Conservation (phyloP, 2,888 invertebrate species). For the Griposia aprilina region DNA sequence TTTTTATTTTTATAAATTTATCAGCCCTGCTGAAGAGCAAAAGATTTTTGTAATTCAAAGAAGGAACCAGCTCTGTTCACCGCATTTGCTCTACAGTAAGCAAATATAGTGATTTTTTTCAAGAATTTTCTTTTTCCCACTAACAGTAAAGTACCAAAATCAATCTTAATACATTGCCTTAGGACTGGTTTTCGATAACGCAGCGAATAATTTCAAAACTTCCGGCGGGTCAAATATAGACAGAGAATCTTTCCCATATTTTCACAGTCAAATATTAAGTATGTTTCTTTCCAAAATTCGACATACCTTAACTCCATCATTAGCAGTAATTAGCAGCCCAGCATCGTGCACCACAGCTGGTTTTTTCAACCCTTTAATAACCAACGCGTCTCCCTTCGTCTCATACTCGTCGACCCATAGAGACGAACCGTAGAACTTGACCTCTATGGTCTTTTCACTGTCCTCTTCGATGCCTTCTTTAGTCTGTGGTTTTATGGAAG, state of each 20-base stretch:
- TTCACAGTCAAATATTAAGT: too few relatives aligned
- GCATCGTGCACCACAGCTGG: conserved; percentile 93
- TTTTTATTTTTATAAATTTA: too few relatives aligned
- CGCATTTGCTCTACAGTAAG: too few relatives aligned
- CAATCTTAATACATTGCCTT: not conserved
- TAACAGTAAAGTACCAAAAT: not conserved
- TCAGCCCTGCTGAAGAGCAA: too few relatives aligned
- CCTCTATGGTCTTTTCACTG: conserved; percentile 77
- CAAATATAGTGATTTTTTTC: not conserved
- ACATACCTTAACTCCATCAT: conserved; percentile 92
- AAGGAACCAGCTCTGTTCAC: too few relatives aligned
- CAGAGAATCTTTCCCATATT: not conserved
- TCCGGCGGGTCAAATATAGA: not conserved
- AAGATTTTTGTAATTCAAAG: too few relatives aligned
- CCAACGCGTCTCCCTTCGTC: conserved; percentile 90
- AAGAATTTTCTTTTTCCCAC: not conserved
- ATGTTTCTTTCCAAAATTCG: not conserved
- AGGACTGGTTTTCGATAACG: not conserved
- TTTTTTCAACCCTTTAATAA: conserved; percentile 91
- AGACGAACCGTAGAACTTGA: conserved; percentile 94
- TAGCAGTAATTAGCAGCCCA: conserved; percentile 95
- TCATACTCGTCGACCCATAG: conserved; percentile 91
- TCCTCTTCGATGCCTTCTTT: conserved; percentile 82
- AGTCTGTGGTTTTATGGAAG: conserved; percentile 84
- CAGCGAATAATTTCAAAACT: not conserved